A percentile compares a stretch with the other conserved stretches of the same genome.
Evolutionary conservation across 2,888 invertebrate species (phyloP).

Genomic region (Drosophila pullipes): DNA sequence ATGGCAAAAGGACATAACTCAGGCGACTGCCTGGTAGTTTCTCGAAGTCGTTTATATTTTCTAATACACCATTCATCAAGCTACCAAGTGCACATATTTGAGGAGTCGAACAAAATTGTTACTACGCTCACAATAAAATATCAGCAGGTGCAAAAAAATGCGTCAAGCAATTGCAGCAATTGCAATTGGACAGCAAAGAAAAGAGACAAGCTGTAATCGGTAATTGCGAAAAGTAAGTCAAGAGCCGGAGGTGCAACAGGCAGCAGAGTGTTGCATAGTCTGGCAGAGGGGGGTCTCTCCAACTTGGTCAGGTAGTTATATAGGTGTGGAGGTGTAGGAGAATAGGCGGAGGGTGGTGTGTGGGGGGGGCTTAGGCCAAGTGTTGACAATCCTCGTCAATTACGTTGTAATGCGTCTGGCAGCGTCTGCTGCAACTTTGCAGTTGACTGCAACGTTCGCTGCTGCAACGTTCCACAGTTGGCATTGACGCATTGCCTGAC

Average conservation of each 20-base stretch:
- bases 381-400: constrained; percentile 84
- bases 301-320: not conserved
- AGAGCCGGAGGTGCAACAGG: constrained; percentile 17
- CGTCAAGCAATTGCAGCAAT: constrained; percentile 55
- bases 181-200: constrained; percentile 42
- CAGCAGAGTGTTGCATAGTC: constrained; percentile 25
- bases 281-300: not conserved
- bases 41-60: not conserved
- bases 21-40: not conserved
- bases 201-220: constrained; percentile 50
- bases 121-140: constrained; percentile 52
- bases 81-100: constrained; percentile 12
- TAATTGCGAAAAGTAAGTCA: constrained; percentile 69
- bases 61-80: constrained; percentile 7
- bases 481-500: constrained; percentile 81
- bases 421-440: constrained; percentile 9
- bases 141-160: constrained; percentile 43
- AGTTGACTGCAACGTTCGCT: not conserved
- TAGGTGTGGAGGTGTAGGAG: not conserved
- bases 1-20: not conserved
- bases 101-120: constrained; percentile 14
- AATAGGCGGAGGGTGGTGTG: not conserved
- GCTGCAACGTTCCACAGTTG: constrained; percentile 50
- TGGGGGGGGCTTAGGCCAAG: constrained; percentile 51
- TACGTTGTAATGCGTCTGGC: constrained; percentile 80